These are phyloP conservation scores for Australoheros facetus DNA, from an alignment of 2,797 vertebrate species.

Conservation along the genomic window DNA sequence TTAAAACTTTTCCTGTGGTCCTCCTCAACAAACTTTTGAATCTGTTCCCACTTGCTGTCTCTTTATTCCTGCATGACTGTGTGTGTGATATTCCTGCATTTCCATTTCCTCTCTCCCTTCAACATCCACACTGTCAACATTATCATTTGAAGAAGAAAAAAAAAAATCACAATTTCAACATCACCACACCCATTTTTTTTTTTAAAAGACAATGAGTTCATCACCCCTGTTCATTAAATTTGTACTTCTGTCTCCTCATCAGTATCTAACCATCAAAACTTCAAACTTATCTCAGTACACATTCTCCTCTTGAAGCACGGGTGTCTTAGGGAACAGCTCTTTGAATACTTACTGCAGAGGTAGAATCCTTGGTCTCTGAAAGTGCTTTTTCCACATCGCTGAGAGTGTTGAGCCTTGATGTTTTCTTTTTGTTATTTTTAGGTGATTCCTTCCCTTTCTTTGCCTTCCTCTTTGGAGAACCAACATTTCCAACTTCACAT, in stretches of 20 bases:
- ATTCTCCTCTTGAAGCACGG: neutral
- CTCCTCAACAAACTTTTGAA: too few relatives aligned
- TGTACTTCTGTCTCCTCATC: neutral
- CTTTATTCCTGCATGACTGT: too few relatives aligned
- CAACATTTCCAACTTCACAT: conserved; percentile 83
- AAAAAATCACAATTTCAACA: too few relatives aligned
- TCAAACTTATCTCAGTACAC: neutral
- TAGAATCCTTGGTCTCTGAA: conserved; percentile 88
- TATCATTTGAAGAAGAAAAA: too few relatives aligned
- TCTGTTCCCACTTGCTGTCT: too few relatives aligned
- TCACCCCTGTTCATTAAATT: too few relatives aligned
- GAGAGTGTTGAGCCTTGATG: conserved; percentile 82
- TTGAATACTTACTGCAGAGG: conserved; percentile 84
- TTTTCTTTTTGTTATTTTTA: conserved; percentile 87
- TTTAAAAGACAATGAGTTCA: too few relatives aligned
- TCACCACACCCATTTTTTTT: too few relatives aligned
- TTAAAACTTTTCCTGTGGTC: neutral
- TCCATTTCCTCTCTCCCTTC: too few relatives aligned
- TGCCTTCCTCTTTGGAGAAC: conserved; percentile 87
- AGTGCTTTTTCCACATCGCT: conserved; percentile 88
- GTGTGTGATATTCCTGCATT: too few relatives aligned
- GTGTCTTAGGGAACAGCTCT: neutral
- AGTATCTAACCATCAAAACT: neutral
- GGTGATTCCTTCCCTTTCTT: conserved; percentile 89
- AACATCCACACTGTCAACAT: too few relatives aligned